Evolutionary conservation across 2,113 vertebrate species (phyloP).

Genomic region (Phainopepla nitens): DNA sequence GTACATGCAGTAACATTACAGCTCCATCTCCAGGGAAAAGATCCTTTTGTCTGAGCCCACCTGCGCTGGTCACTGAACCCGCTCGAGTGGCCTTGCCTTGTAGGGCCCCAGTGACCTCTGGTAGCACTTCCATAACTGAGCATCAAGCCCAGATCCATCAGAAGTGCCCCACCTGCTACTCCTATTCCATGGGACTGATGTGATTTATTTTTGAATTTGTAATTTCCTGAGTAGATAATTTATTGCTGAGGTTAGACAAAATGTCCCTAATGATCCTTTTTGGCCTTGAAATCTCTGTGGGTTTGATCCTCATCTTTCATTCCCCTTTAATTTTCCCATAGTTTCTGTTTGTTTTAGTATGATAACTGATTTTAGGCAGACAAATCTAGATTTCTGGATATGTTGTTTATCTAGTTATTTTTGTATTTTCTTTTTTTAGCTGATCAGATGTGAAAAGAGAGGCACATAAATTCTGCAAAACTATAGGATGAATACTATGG

Average conservation of each 20-base stretch:
- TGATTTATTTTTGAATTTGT: neutral
- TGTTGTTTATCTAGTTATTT: conserved; percentile 40
- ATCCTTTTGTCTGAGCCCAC: neutral
- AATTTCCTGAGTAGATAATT: neutral
- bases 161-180: neutral
- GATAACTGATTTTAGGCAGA: neutral
- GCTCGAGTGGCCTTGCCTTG: neutral
- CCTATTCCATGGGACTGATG: neutral
- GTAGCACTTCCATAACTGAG: neutral
- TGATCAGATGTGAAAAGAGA: neutral
- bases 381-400: neutral
- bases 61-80: fast-evolving
- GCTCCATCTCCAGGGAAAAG: neutral
- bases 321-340: neutral
- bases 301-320: neutral
- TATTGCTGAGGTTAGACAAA: neutral
- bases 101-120: neutral
- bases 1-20: neutral
- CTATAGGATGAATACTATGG: neutral
- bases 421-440: neutral
- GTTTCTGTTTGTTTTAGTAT: conserved; percentile 10
- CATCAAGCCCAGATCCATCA: neutral
- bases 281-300: neutral
- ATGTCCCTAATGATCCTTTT: neutral
- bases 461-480: neutral